Evolutionary conservation across 1,140 invertebrate species (phyloP).

Genomic region (Helicoverpa zea): DNA sequence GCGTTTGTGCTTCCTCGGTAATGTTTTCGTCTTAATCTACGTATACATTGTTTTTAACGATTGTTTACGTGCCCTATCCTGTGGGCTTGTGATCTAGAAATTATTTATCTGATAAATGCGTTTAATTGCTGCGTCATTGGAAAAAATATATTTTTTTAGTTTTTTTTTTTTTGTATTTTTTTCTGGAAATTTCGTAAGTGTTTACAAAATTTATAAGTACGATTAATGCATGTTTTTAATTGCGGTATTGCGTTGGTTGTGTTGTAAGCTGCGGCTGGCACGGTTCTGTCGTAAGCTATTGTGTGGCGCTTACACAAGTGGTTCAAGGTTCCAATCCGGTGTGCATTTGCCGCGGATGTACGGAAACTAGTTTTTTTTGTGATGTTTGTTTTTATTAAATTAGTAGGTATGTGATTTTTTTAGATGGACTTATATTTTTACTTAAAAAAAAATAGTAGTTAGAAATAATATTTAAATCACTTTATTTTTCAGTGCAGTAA

Average conservation of each 20-base stretch:
- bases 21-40: constrained; percentile 53
- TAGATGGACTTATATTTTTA: too few relatives aligned
- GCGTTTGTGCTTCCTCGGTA: constrained; percentile 64
- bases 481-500: not conserved
- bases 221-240: constrained; percentile 40
- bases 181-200: constrained; percentile 20
- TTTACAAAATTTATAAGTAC: constrained; percentile 13
- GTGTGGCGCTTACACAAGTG: constrained; percentile 83
- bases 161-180: not conserved
- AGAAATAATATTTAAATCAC: too few relatives aligned
- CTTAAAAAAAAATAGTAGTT: too few relatives aligned
- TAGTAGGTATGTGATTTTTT: not conserved
- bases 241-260: constrained; percentile 58
- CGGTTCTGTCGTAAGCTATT: constrained; percentile 82
- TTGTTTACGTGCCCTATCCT: constrained; percentile 49
- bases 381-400: constrained; percentile 8
- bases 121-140: constrained; percentile 6
- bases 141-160: not conserved
- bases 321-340: constrained; percentile 83
- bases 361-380: constrained; percentile 70
- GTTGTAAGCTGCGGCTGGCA: constrained; percentile 80
- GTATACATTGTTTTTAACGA: constrained; percentile 37
- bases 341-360: constrained; percentile 82
- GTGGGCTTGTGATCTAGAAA: constrained; percentile 37
- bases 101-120: constrained; percentile 40